Conservation (phyloP, 2,113 vertebrate species). For the Sinocyclocheilus anophthalmus region DNA sequence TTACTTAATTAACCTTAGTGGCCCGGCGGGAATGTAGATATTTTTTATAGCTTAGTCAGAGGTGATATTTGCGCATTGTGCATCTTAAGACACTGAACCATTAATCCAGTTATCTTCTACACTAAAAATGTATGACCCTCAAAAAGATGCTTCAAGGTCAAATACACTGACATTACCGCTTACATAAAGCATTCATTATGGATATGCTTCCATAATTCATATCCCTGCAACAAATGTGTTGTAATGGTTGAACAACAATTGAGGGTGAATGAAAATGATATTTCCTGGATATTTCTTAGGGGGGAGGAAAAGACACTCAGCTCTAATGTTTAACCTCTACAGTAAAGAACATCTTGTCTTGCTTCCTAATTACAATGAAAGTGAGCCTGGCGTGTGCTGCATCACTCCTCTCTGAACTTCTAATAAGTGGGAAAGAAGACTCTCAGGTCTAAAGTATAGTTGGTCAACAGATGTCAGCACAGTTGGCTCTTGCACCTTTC, state of each 20-base stretch:
- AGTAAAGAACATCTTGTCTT: slow-evolving; percentile 43
- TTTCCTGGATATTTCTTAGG: slow-evolving; percentile 22
- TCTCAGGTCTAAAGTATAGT: slow-evolving; percentile 42
- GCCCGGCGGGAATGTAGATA: neutral
- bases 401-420: slow-evolving; percentile 23
- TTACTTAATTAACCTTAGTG: slow-evolving; percentile 17
- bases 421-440: slow-evolving; percentile 35
- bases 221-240: neutral
- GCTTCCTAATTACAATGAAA: slow-evolving; percentile 43
- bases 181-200: slow-evolving; percentile 4
- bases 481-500: slow-evolving; percentile 49
- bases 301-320: neutral
- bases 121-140: slow-evolving; percentile 15
- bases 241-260: neutral
- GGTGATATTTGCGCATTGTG: neutral
- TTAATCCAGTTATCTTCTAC: neutral
- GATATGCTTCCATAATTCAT: too few species aligned
- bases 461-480: slow-evolving; percentile 63
- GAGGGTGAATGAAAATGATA: slow-evolving; percentile 15
- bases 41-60: slow-evolving; percentile 3
- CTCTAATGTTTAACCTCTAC: slow-evolving; percentile 37
- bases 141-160: neutral
- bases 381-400: slow-evolving; percentile 6
- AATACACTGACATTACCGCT: neutral
- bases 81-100: neutral